These are phyloP conservation scores for Tenebrosternarchus preto DNA, from an alignment of 2,113 vertebrate genomes.

Conservation along the genomic window DNA sequence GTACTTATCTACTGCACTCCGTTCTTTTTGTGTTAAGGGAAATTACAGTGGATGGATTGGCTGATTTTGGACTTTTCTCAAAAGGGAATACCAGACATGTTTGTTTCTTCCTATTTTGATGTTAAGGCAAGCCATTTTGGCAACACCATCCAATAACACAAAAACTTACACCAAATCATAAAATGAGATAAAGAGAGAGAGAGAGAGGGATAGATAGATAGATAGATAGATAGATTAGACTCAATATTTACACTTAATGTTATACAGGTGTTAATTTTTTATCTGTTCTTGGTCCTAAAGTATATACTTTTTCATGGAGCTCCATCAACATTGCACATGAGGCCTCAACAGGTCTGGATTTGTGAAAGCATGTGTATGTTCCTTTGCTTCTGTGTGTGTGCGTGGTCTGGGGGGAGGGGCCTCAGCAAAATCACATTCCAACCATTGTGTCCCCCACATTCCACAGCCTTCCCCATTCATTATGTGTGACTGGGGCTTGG, in stretches of 20 bases:
- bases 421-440: constrained; percentile 76
- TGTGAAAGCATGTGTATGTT: constrained; percentile 59
- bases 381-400: constrained; percentile 45
- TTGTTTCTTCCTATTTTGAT: constrained; percentile 18
- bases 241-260: constrained; percentile 26
- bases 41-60: neutral
- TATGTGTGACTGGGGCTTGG: constrained; percentile 70
- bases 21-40: too few species aligned
- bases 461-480: constrained; percentile 74
- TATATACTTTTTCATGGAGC: constrained; percentile 42
- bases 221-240: too few species aligned
- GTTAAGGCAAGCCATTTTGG: constrained; percentile 41
- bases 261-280: constrained; percentile 20
- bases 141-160: constrained; percentile 9
- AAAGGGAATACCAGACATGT: neutral
- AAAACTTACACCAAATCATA: constrained; percentile 25
- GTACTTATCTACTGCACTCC: too few species aligned
- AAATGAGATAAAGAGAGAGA: too few species aligned
- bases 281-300: constrained; percentile 40
- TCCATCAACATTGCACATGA: constrained; percentile 48
- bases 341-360: constrained; percentile 65
- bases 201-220: too few species aligned
- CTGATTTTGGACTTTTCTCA: constrained; percentile 3
- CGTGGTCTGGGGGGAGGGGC: constrained; percentile 62
- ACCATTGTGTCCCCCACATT: constrained; percentile 77